Conservation (phyloP, 2,888 invertebrate genomes). For the Scaptodrosophila latifasciaeformis region DNA sequence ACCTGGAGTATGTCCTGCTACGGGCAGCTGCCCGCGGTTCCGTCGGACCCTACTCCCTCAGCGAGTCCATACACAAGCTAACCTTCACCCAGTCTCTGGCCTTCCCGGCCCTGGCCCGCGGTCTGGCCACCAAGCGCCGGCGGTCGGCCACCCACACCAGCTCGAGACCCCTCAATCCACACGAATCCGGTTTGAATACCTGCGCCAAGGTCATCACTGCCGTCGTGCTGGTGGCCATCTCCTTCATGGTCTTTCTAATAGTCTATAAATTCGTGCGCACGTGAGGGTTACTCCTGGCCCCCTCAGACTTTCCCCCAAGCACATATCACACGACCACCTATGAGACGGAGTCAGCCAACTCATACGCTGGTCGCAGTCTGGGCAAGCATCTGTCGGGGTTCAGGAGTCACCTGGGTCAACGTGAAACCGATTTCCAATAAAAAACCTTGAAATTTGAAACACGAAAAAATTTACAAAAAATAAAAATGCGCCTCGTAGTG, state of each 20-base stretch:
- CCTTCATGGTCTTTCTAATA: conserved; percentile 83
- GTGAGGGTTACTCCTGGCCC: conserved; percentile 86
- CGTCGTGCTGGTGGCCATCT: conserved; percentile 81
- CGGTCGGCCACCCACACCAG: conserved; percentile 77
- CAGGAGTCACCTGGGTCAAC: conserved; percentile 73
- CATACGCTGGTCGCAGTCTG: conserved; percentile 52
- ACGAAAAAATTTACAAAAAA: neutral
- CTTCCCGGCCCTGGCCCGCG: conserved; percentile 83
- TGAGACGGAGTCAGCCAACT: conserved; percentile 34
- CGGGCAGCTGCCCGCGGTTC: conserved; percentile 83
- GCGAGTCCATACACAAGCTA: conserved; percentile 83
- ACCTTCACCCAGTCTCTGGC: conserved; percentile 85
- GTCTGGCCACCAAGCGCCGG: conserved; percentile 80
- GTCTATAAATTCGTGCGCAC: conserved; percentile 84
- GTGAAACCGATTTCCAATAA: conserved; percentile 55
- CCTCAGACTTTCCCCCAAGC: conserved; percentile 74
- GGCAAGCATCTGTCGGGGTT: conserved; percentile 73
- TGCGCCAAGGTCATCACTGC: conserved; percentile 84
- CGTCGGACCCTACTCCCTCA: conserved; percentile 82
- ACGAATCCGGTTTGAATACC: conserved; percentile 81
- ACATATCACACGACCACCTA: conserved; percentile 72
- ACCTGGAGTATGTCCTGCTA: conserved; percentile 82
- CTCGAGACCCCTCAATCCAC: conserved; percentile 78
- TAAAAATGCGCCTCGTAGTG: neutral
- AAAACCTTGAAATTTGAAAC: neutral